phyloP scores from a whole-genome alignment of 2,888 invertebrate species.

The Tetragnatha montana region DNA sequence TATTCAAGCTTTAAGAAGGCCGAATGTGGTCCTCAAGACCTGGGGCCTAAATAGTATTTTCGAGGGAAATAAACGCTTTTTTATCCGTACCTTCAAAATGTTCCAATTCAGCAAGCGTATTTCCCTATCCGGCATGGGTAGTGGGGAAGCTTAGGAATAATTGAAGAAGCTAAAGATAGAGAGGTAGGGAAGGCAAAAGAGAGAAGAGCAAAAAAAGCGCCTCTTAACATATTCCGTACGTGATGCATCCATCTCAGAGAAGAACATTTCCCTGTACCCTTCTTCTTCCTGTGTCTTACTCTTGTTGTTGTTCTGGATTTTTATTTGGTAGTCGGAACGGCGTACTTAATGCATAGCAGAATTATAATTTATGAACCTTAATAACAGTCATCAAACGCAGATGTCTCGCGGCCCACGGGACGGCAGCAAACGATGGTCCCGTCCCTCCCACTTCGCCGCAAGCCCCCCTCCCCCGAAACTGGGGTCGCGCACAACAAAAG shows the following conservation, averaged over 20 bases:
- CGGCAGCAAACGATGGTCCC: not conserved
- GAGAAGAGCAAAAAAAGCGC: not conserved
- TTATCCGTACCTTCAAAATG: too few species aligned
- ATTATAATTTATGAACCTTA: constrained; percentile 69
- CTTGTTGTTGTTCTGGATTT: constrained; percentile 36
- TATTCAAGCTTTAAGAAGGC: too few species aligned
- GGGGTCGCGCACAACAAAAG: too few species aligned
- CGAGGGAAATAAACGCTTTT: too few species aligned
- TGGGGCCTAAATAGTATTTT: too few species aligned
- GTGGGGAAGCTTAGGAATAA: constrained; percentile 26
- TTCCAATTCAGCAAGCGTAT: not conserved
- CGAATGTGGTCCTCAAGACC: too few species aligned
- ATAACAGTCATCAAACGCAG: constrained; percentile 68
- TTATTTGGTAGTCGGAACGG: constrained; percentile 49
- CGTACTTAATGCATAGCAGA: constrained; percentile 58
- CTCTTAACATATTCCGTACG: constrained; percentile 21
- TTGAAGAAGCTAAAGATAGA: not conserved
- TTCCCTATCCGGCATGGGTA: constrained; percentile 15
- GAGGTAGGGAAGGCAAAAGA: not conserved
- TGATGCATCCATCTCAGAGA: constrained; percentile 5
- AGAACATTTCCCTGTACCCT: constrained; percentile 18
- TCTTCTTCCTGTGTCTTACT: constrained; percentile 42
- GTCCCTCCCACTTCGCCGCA: too few species aligned
- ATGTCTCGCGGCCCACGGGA: constrained; percentile 54
- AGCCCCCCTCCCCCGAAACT: too few species aligned